phyloP scores from a whole-genome alignment of 2,888 invertebrate species.

The Leptogaster cylindrica region DNA sequence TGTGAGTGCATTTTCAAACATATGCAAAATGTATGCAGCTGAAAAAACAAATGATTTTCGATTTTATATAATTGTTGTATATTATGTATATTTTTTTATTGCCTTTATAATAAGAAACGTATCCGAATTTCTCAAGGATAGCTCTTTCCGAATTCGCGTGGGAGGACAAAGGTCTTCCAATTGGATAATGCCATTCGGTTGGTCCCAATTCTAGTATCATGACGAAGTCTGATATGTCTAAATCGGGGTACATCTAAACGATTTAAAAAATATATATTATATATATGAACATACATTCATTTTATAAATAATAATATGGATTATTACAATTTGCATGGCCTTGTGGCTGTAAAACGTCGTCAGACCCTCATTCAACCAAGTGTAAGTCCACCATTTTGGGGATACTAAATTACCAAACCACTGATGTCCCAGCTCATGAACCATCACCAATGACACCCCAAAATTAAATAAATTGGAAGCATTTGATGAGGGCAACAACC shows the following conservation, averaged over 20 bases:
- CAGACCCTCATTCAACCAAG: constrained; percentile 72
- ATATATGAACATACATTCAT: background rate
- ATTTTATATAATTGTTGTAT: background rate
- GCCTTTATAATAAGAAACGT: constrained; percentile 3
- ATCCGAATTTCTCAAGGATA: constrained; percentile 1
- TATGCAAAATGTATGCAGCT: constrained; percentile 12
- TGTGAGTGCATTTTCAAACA: background rate
- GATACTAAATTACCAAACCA: constrained; percentile 83
- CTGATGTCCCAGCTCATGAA: constrained; percentile 72
- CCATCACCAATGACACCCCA: constrained; percentile 66
- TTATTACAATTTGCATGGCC: constrained; percentile 59
- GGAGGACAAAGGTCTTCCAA: background rate
- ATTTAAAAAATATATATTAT: background rate
- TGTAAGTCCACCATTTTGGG: constrained; percentile 70
- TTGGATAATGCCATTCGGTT: background rate
- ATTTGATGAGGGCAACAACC: constrained; percentile 54
- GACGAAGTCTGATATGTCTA: background rate
- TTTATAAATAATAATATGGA: too few relatives aligned
- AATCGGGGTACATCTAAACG: constrained; percentile 7
- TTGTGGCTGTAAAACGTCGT: constrained; percentile 76
- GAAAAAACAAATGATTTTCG: background rate
- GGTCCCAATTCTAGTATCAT: background rate
- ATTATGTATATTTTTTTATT: background rate
- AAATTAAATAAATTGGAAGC: background rate
- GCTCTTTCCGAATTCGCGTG: background rate